Evolutionary conservation across 2,888 invertebrate species (phyloP).

Genomic region (Caenorhabditis panamensis): DNA sequence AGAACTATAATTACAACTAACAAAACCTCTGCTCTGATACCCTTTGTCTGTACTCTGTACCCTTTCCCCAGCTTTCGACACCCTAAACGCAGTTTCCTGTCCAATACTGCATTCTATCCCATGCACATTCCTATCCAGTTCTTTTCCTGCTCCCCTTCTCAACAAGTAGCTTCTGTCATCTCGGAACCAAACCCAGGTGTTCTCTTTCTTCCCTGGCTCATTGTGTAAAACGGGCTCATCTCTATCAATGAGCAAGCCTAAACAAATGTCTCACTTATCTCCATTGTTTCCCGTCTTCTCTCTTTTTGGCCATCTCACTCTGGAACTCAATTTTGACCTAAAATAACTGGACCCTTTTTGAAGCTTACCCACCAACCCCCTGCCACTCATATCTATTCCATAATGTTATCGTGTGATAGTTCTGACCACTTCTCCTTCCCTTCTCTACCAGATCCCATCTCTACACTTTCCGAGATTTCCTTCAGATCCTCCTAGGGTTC

Average conservation of each 20-base stretch:
- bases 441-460: background rate
- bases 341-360: background rate
- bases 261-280: background rate
- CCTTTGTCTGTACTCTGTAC: background rate
- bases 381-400: slow-evolving; percentile 22
- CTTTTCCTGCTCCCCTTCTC: background rate
- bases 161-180: background rate
- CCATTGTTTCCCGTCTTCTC: background rate
- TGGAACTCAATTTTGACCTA: no score
- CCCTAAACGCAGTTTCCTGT: background rate
- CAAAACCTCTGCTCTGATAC: background rate
- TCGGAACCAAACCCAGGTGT: background rate
- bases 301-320: background rate
- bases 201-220: background rate
- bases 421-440: slow-evolving; percentile 13
- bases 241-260: background rate
- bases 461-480: background rate
- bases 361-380: slow-evolving; percentile 7
- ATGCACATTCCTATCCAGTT: background rate
- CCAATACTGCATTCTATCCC: background rate
- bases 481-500: background rate
- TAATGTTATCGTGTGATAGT: slow-evolving; percentile 19
- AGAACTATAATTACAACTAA: background rate
- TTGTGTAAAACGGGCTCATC: slow-evolving; percentile 3
- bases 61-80: background rate